Percentiles rank a stretch among this genome's conserved stretches.
Conservation (phyloP, 2,113 vertebrate genomes). For the Chamaea fasciata region DNA sequence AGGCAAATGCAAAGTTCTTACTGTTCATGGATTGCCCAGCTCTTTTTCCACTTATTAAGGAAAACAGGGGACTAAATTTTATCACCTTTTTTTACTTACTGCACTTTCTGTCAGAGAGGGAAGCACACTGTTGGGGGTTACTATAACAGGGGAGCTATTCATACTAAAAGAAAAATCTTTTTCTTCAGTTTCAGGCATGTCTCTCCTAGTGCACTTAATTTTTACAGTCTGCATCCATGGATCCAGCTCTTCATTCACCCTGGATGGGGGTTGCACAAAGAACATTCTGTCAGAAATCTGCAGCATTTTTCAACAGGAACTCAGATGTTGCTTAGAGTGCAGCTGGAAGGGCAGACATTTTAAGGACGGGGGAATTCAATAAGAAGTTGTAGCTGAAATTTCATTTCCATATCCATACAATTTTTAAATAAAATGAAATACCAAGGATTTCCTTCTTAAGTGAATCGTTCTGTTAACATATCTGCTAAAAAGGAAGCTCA, state of each 20-base stretch:
- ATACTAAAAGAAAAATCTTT: neutral
- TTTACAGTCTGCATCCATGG: neutral
- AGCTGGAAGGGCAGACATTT: neutral
- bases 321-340: neutral
- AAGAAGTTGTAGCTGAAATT: neutral
- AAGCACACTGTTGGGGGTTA: neutral
- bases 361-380: neutral
- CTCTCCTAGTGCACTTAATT: neutral
- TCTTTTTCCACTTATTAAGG: neutral
- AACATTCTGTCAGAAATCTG: neutral
- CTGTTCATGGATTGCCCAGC: neutral
- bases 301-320: neutral
- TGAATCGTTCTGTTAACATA: neutral
- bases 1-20: slow-evolving; percentile 1
- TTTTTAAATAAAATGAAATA: neutral
- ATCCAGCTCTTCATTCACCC: neutral
- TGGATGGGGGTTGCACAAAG: neutral
- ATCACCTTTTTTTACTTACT: neutral
- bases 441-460: neutral
- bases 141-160: neutral
- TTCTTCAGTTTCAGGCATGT: neutral
- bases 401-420: neutral
- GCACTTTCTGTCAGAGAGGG: neutral
- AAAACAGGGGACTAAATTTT: neutral
- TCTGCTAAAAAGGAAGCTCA: neutral